These are phyloP conservation scores for Montipora foliosa DNA, from an alignment of 64 coral and sea anemone species.

Conservation along the genomic window DNA sequence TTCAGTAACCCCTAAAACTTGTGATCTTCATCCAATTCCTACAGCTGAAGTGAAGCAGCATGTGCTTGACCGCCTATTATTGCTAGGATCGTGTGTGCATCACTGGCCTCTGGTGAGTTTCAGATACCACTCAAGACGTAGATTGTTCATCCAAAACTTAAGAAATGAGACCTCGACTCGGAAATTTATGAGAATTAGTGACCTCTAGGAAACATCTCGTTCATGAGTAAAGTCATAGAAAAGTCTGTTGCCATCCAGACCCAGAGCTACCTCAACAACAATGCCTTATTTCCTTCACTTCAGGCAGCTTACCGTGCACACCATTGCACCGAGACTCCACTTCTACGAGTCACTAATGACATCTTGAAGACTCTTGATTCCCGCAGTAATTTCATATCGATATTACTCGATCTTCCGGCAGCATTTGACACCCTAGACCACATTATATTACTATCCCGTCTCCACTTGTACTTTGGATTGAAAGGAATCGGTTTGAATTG, in stretches of 20 bases:
- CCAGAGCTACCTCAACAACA: background rate
- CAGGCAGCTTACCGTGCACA: background rate
- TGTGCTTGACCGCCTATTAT: no score
- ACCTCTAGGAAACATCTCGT: constrained; percentile 25
- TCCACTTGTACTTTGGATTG: constrained; percentile 16
- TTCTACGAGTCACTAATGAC: constrained; percentile 22
- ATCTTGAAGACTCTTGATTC: constrained; percentile 10
- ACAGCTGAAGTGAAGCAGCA: no score
- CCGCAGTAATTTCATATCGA: background rate
- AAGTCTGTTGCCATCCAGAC: constrained; percentile 7
- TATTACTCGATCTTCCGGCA: constrained; percentile 20
- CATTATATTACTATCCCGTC: background rate
- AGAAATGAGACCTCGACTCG: no score
- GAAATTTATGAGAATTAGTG: background rate
- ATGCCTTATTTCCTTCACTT: background rate
- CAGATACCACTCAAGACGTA: no score
- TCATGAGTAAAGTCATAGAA: constrained; percentile 34
- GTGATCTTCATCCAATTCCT: no score
- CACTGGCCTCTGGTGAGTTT: no score
- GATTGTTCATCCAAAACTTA: no score
- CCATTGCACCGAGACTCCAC: constrained; percentile 25
- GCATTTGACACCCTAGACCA: constrained; percentile 45
- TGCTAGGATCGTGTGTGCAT: no score
- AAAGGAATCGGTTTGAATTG: constrained; percentile 2
- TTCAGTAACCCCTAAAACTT: background rate